Evolutionary conservation across 2,113 vertebrate species (phyloP).

Genomic region (Uropsilus gracilis): DNA sequence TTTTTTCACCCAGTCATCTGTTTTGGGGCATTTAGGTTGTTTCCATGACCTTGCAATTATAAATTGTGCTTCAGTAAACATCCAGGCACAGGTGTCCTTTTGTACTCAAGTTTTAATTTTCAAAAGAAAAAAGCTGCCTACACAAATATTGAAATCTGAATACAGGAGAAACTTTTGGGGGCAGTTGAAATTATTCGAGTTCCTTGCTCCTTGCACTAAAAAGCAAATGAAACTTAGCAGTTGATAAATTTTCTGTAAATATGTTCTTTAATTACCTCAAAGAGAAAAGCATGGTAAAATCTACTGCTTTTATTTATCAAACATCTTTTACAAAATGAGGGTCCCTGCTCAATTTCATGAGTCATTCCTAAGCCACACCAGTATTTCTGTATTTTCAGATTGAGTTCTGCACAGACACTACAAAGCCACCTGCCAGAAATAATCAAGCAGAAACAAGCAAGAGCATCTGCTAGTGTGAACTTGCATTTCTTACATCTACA

Average conservation of each 20-base stretch:
- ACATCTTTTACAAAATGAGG: background rate
- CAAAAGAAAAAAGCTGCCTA: constrained; percentile 45
- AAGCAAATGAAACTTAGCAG: constrained; percentile 1
- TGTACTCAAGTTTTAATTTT: constrained; percentile 47
- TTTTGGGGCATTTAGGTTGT: too few relatives aligned
- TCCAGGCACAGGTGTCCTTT: too few relatives aligned
- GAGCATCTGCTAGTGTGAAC: background rate
- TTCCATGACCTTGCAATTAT: too few relatives aligned
- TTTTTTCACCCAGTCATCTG: too few relatives aligned
- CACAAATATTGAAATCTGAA: constrained; percentile 56
- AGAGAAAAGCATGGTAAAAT: constrained; percentile 51
- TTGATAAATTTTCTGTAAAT: background rate
- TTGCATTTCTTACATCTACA: background rate
- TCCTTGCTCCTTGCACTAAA: background rate
- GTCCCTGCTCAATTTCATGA: background rate
- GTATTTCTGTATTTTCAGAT: background rate
- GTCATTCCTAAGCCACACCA: background rate
- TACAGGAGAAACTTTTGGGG: background rate
- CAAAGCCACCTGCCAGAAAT: background rate
- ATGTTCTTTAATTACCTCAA: constrained; percentile 25
- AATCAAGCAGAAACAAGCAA: background rate
- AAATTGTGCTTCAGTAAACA: too few relatives aligned
- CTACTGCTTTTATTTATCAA: constrained; percentile 13
- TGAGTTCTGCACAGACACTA: background rate
- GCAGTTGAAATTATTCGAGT: background rate